Evolutionary conservation across 2,888 invertebrate species (phyloP), one percentile per base, ranked within the genome.

Genomic region (Punctoribates punctum): DNA sequence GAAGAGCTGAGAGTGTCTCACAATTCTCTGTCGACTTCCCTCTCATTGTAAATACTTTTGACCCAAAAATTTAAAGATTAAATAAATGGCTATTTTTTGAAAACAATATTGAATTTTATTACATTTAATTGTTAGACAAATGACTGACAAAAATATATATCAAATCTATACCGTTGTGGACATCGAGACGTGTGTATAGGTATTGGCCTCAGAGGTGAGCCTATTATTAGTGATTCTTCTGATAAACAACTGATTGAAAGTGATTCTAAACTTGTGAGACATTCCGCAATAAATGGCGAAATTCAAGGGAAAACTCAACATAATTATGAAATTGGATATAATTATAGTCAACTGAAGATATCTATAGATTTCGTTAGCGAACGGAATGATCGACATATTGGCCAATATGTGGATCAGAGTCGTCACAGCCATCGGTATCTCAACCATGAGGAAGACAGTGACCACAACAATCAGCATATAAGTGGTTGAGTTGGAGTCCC

Each of bases 261-360:
- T 96, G 83, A 95, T 94, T 73, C 96, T 87, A 84, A 96, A 96
- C 83, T 93, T 94, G 42, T 93, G 87, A 48, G 93, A 94, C 96
- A 96, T 97, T 29, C 94, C 94, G 83, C 95, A 96, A 83, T 96
- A 96, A 80, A 96, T 94, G 78, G 94, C 94, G 82, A 96, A 95
- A 84, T 96, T 95, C 77, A 95, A 90, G 0, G 85, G 85, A 79
- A 85, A 85, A 79, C 84, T 85, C 72, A 86, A 81, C 77, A 94
- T 90, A 78, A 96, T 92, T 83, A 93, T 91, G 85, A 96, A 94
- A 85, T 96, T 96, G 15, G 93, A 93, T 82, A 93, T 89, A 78
- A 91, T 84, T 77, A 93, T 90, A 78, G 92, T 86, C 29, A 90
- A 88, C 82, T 91, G 91, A 20, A 91, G 91, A 74, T 91, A 88